These are phyloP conservation scores for Penaeus japonicus DNA, from an alignment of 1,140 invertebrate species.

Conservation along the genomic window DNA sequence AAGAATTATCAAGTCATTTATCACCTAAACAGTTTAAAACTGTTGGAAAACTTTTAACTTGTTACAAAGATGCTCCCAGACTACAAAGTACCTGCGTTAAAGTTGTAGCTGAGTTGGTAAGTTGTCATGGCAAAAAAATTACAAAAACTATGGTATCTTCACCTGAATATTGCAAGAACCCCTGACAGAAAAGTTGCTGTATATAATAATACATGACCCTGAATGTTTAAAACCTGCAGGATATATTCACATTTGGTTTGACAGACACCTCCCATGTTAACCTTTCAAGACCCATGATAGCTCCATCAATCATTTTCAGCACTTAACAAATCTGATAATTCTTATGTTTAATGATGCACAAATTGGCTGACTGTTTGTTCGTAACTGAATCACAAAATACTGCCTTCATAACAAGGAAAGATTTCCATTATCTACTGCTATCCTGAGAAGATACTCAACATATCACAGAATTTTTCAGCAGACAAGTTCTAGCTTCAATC, in stretches of 20 bases:
- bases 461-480: constrained; percentile 56
- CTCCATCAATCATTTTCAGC: constrained; percentile 24
- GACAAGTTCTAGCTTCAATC: constrained; percentile 49
- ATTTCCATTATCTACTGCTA: constrained; percentile 53
- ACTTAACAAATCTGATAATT: constrained; percentile 35
- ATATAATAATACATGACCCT: constrained; percentile 56
- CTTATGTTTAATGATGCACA: constrained; percentile 35
- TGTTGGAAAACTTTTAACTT: constrained; percentile 41
- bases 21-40: constrained; percentile 50
- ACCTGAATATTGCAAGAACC: constrained; percentile 57
- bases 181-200: constrained; percentile 57
- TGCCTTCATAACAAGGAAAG: constrained; percentile 42
- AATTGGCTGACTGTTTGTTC: constrained; percentile 24
- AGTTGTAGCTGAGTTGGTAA: constrained; percentile 44
- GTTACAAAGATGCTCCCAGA: constrained; percentile 35
- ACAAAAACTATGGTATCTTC: constrained; percentile 57
- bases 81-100: constrained; percentile 33
- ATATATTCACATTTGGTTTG: constrained; percentile 56
- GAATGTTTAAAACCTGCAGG: constrained; percentile 57
- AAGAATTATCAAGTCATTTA: constrained; percentile 47
- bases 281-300: constrained; percentile 33
- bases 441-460: constrained; percentile 54
- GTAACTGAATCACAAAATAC: constrained; percentile 28
- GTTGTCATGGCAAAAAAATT: constrained; percentile 56
- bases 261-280: constrained; percentile 52